These are phyloP conservation scores for Zaprionus camerounensis DNA, from an alignment of 1,140 invertebrate species.

Conservation along the genomic window DNA sequence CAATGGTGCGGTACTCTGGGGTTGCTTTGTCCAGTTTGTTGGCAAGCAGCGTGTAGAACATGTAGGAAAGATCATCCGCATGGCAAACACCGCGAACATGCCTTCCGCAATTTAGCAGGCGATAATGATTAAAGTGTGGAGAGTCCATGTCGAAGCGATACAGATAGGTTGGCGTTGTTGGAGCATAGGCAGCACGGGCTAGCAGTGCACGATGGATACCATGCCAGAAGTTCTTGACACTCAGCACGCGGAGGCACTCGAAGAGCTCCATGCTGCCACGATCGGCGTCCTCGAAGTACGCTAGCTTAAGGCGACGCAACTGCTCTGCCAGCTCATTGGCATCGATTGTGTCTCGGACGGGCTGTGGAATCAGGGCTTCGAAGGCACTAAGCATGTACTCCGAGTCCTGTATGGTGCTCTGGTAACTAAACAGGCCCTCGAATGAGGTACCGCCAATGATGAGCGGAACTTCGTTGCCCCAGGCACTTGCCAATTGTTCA, in stretches of 20 bases:
- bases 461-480: slow-evolving; percentile 83
- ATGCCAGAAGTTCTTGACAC: slow-evolving; percentile 81
- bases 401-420: slow-evolving; percentile 46
- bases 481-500: slow-evolving; percentile 72
- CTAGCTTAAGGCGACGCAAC: slow-evolving; percentile 50
- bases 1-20: slow-evolving; percentile 77
- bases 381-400: slow-evolving; percentile 59
- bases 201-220: slow-evolving; percentile 77
- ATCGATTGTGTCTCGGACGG: slow-evolving; percentile 49
- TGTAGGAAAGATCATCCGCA: slow-evolving; percentile 87
- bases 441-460: slow-evolving; percentile 83
- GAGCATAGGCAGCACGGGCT: slow-evolving; percentile 65
- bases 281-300: slow-evolving; percentile 58
- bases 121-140: slow-evolving; percentile 62
- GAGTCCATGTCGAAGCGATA: slow-evolving; percentile 85
- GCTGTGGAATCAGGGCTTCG: slow-evolving; percentile 50
- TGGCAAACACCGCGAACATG: slow-evolving; percentile 85
- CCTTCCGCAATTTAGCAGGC: slow-evolving; percentile 65
- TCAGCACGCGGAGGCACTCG: slow-evolving; percentile 60
- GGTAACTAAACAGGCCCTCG: slow-evolving; percentile 79
- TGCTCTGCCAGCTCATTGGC: slow-evolving; percentile 51
- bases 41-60: slow-evolving; percentile 85
- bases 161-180: slow-evolving; percentile 81
- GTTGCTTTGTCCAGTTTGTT: slow-evolving; percentile 72
- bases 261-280: slow-evolving; percentile 46